Evolutionary conservation across 1,140 invertebrate genomes (phyloP).

Genomic region (Lamellibrachia luymesi): DNA sequence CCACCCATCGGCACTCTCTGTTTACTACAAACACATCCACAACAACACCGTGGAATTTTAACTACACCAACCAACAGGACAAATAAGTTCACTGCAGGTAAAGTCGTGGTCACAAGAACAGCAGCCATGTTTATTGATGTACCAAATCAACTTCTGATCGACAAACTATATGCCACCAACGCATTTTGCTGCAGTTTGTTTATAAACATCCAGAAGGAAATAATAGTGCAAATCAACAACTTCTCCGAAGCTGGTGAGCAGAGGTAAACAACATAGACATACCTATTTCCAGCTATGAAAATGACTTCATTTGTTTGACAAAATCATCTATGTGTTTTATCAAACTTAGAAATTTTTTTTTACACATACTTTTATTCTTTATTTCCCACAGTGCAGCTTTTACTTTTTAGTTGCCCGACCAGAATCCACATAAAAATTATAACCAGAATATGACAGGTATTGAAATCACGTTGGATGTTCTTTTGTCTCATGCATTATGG

Average conservation of each 20-base stretch:
- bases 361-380: no score
- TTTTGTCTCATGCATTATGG: no score
- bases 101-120: background rate
- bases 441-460: no score
- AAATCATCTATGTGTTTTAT: no score
- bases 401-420: no score
- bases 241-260: background rate
- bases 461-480: no score
- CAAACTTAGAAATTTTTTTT: no score
- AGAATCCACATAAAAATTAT: no score
- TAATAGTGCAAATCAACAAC: background rate
- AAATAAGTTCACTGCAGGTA: background rate
- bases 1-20: background rate
- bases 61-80: background rate
- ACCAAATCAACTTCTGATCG: background rate
- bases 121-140: background rate
- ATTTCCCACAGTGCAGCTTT: no score
- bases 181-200: background rate
- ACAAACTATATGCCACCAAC: background rate
- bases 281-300: no score
- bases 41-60: background rate
- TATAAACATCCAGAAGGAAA: background rate
- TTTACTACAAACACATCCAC: background rate
- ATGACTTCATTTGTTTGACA: no score
- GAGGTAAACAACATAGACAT: no score